Conservation (phyloP, 2,888 invertebrate genomes). For the Pristionchus exspectatus region DNA sequence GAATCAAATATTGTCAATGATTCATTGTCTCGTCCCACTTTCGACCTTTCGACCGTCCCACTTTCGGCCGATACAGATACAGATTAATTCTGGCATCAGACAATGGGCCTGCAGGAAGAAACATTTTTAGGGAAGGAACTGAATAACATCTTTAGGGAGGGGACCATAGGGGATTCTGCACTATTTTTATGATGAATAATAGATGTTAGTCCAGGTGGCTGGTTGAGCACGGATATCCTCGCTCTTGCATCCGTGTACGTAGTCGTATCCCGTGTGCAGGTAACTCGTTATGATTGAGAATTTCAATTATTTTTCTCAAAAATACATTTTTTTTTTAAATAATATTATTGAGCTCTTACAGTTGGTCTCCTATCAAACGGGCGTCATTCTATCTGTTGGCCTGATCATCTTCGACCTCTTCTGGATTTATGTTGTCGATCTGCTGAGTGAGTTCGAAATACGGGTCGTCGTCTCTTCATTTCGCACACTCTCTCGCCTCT, state of each 20-base stretch:
- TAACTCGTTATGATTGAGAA: background rate
- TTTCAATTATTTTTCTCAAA: background rate
- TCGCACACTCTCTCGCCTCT: too few species aligned
- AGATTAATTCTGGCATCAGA: too few species aligned
- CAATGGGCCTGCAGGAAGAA: too few species aligned
- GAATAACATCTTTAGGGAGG: too few species aligned
- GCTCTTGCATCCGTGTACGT: conserved; percentile 68
- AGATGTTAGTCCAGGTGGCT: conserved; percentile 58
- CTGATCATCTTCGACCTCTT: conserved; percentile 67
- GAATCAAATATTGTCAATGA: too few species aligned
- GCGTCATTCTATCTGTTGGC: conserved; percentile 63
- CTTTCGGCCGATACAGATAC: too few species aligned
- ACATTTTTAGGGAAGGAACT: too few species aligned
- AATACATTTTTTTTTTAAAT: too few species aligned
- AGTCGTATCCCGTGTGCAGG: conserved; percentile 64
- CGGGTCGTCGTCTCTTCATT: too few species aligned
- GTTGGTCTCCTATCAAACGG: conserved; percentile 67
- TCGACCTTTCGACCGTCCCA: too few species aligned
- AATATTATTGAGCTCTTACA: conserved; percentile 8
- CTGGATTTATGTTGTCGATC: conserved; percentile 68
- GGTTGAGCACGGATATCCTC: conserved; percentile 68
- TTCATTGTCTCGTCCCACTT: too few species aligned
- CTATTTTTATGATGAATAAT: background rate
- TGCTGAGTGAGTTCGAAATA: conserved; percentile 62
- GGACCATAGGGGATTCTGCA: too few species aligned